Conservation (phyloP, 2,888 invertebrate genomes). For the Urechis unicinctus region DNA sequence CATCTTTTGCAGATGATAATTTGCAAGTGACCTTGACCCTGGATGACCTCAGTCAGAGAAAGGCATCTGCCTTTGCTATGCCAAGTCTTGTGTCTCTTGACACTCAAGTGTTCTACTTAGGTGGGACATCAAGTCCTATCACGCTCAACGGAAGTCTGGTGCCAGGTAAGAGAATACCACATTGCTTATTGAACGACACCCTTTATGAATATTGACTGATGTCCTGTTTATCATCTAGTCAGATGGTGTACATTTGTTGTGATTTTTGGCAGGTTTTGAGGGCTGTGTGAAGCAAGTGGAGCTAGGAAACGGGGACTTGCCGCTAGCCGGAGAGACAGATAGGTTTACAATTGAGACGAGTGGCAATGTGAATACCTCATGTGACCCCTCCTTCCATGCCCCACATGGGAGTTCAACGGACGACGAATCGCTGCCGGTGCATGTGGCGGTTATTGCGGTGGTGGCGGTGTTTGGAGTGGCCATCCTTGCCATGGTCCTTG, state of each 20-base stretch:
- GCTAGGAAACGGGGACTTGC: conserved; percentile 81
- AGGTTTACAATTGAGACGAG: conserved; percentile 34
- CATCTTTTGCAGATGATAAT: no score
- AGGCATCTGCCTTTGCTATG: not conserved
- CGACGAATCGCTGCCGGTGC: conserved; percentile 52
- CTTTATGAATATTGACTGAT: not conserved
- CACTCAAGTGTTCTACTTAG: not conserved
- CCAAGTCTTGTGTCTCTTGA: not conserved
- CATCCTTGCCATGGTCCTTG: conserved; percentile 34
- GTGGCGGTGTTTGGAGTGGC: conserved; percentile 84
- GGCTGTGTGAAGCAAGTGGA: conserved; percentile 86
- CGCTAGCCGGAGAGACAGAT: conserved; percentile 75
- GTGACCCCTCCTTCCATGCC: not conserved
- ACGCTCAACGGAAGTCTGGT: not conserved
- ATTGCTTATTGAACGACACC: not conserved
- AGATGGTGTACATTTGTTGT: not conserved
- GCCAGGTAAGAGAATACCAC: not conserved
- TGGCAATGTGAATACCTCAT: conserved; percentile 19
- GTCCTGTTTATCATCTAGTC: not conserved
- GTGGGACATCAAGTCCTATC: not conserved
- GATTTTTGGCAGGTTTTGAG: conserved; percentile 62
- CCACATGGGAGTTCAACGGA: not conserved
- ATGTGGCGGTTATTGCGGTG: conserved; percentile 85
- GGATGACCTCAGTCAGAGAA: not conserved
- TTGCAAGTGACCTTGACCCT: not conserved